Evolutionary conservation across 2,113 vertebrate genomes (phyloP), one percentile per base, ranked within the genome.

Genomic region (Aegypius monachus): DNA sequence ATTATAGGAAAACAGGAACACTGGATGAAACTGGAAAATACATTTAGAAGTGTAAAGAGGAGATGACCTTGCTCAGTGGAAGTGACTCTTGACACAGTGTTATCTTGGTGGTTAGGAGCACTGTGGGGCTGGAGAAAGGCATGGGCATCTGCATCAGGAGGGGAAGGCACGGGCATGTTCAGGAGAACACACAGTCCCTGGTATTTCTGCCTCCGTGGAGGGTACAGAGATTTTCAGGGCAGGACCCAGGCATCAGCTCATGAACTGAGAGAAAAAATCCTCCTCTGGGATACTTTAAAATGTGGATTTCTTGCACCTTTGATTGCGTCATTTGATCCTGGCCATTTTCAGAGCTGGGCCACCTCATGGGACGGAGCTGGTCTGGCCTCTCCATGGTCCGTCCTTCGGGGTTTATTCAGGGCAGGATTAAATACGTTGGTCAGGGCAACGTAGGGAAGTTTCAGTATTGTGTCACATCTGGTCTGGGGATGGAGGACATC

Each of bases 1-100:
- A 97, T 95, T 96, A 56, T 36, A 88, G 89, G 74, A 96, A 91
- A 91, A 85, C 47, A 48, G 71, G 45, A 82, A 67, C 79, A 80
- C 52, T 23, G 78, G 81, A 77, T 13, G 53, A 56, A 88, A 78
- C n/a, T 52, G 81, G 52, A 70, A 95, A 93, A 82, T 58, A 85
- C 94, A 91, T 77, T 66, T 73, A 17, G 34, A 72, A 83, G 71
- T 59, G 66, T 40, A 85, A 59, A 75, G 74, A 91, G 48, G 45
- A 27, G 34, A 36, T 8, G 26, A 63, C 13, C 21, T 90, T 86
- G 79, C 40, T 43, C 7, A 15, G 74, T 43, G 61, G 15, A 58
- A 75, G 48, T 48, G 78, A 22, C 11, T 29, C 62, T 53, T 68
- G 32, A 18, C 78, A 32, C 16, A 2, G 67, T 21, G n/a, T 38